These are phyloP conservation scores for Amiota communis DNA, from an alignment of 2,888 invertebrate genomes.

Conservation along the genomic window DNA sequence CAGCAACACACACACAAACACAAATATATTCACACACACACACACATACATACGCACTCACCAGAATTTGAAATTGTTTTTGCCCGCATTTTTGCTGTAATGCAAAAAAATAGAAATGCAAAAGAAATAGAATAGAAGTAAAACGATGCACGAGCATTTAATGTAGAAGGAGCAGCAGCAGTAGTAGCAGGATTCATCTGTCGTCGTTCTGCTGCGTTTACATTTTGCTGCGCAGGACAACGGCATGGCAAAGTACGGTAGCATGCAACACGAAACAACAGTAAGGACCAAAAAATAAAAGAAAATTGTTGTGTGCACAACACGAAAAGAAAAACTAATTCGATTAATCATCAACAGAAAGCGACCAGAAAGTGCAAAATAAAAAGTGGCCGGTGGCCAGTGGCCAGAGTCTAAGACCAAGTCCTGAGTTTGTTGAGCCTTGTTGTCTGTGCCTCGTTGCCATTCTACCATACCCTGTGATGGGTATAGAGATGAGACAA, in stretches of 20 bases:
- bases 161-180: not conserved
- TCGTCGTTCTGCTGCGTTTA: not conserved
- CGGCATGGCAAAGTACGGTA: not conserved
- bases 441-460: no score
- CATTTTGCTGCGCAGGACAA: constrained; percentile 19
- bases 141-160: not conserved
- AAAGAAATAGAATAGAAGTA: not conserved
- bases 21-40: constrained; percentile 3
- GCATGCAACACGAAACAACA: not conserved
- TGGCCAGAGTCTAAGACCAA: constrained; percentile 42
- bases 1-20: constrained; percentile 23
- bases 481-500: no score
- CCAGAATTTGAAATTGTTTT: constrained; percentile 8
- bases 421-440: no score
- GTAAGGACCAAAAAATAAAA: not conserved
- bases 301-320: not conserved
- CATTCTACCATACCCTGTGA: no score
- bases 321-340: constrained; percentile 29
- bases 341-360: constrained; percentile 31
- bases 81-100: constrained; percentile 26
- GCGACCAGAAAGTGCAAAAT: not conserved
- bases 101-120: constrained; percentile 35
- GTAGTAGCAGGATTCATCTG: no score
- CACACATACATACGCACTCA: constrained; percentile 31
- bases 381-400: not conserved